These are phyloP conservation scores for Acanthurus leucopareius DNA, from an alignment of 2,797 vertebrate genomes.

Conservation along the genomic window DNA sequence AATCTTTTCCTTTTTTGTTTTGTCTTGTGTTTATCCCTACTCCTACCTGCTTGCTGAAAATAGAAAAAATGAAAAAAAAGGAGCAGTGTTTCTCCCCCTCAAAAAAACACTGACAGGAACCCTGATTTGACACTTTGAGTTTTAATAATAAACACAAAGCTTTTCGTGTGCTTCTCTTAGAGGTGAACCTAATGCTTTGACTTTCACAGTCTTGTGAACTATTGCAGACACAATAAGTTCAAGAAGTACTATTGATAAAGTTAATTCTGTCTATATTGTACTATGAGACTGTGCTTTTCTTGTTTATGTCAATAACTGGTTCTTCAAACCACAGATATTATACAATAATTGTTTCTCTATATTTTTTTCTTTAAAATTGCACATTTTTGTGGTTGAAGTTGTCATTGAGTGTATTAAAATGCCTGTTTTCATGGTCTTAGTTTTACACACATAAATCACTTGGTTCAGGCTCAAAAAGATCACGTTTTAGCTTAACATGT, in stretches of 20 bases:
- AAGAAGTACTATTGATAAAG: not conserved
- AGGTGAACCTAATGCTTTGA: not conserved
- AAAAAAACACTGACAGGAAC: slow-evolving; percentile 1
- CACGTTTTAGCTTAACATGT: too few relatives aligned
- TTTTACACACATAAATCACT: too few relatives aligned
- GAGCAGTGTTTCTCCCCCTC: not conserved
- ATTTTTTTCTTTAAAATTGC: too few relatives aligned
- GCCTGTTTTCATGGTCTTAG: too few relatives aligned
- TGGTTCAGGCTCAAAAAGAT: too few relatives aligned
- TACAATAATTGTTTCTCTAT: too few relatives aligned
- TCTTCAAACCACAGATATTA: too few relatives aligned
- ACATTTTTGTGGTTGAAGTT: too few relatives aligned
- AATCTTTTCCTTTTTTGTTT: not conserved
- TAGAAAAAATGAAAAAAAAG: not conserved
- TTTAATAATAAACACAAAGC: not conserved
- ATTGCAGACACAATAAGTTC: not conserved
- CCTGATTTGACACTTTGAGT: not conserved
- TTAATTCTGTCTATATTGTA: not conserved
- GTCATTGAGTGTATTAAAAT: too few relatives aligned
- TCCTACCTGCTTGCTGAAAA: not conserved
- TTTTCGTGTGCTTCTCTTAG: slow-evolving; percentile 2
- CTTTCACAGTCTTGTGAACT: not conserved
- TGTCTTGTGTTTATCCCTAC: not conserved
- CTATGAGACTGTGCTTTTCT: not conserved
- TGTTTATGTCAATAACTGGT: not conserved